Percentiles rank a stretch among this genome's conserved stretches.
These are phyloP conservation scores for Colletes collaris DNA, from an alignment of 2,888 invertebrate species.

Conservation along the genomic window DNA sequence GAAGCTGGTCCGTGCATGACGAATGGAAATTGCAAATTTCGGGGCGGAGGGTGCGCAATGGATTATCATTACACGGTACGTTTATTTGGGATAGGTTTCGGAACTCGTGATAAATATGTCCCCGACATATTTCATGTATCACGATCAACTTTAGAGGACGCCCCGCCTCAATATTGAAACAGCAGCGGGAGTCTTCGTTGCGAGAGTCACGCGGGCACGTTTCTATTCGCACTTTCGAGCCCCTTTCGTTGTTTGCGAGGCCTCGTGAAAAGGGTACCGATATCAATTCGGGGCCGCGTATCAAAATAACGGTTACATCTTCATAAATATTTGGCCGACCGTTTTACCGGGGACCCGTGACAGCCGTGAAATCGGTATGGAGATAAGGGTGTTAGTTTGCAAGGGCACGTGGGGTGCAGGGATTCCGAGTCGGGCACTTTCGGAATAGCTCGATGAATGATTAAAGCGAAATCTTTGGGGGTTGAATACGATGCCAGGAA, in stretches of 20 bases:
- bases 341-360: constrained; percentile 72
- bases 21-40: constrained; percentile 26
- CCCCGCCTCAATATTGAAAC: constrained; percentile 76
- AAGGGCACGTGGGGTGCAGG: constrained; percentile 20
- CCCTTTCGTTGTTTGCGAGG: constrained; percentile 55
- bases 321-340: constrained; percentile 81
- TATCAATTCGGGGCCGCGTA: constrained; percentile 79
- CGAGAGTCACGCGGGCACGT: constrained; percentile 78
- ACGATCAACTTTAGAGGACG: constrained; percentile 1
- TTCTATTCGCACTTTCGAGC: constrained; percentile 80
- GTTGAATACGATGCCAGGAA: constrained; percentile 3
- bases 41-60: not conserved
- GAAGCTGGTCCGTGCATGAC: not conserved
- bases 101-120: constrained; percentile 29
- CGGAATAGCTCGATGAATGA: constrained; percentile 32
- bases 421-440: constrained; percentile 39
- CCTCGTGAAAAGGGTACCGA: constrained; percentile 56
- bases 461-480: constrained; percentile 40
- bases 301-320: constrained; percentile 83
- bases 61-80: constrained; percentile 54
- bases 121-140: constrained; percentile 62
- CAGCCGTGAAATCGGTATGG: constrained; percentile 81
- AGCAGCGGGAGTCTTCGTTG: constrained; percentile 77
- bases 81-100: constrained; percentile 63
- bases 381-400: constrained; percentile 70